Evolutionary conservation across 2,888 invertebrate genomes (phyloP), one percentile per base, ranked within the genome.

Genomic region (Lasioglossum vierecki): DNA sequence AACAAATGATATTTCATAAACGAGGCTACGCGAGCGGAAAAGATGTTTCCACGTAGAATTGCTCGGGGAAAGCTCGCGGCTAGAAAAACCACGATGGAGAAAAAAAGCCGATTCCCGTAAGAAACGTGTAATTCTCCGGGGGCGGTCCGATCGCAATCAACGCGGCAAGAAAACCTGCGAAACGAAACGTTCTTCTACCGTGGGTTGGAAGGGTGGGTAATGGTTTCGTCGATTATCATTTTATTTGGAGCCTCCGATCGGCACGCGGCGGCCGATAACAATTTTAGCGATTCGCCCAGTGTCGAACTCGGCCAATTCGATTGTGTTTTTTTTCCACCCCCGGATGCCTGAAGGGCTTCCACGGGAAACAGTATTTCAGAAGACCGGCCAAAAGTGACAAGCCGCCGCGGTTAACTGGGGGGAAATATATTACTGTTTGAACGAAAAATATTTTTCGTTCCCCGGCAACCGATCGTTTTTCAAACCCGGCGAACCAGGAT

Each of bases 391-490:
- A 39, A 76, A 72, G 30, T 53, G 44, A 81, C 82, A 30, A 30
- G 53, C 22, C 26, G 44, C 68, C 80, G 74, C 41, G 75, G 82
- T 30, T 75, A 41, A 81, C 75, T 41, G 18, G 57, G 60, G 57
- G 57, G 30, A 71, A 82, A 75, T 80, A 35, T 81, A 71, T 35
- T 72, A 66, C 60, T 74, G 77, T 83, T 84, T 77, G 73, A 68
- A 74, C 49, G 84, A 49, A 53, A 81, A 81, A 83, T 81, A 83
- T 83, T 72, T 66, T 35, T 49, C 35, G 41, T 22, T 13, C 35
- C 57, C 15, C 41, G 2, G 71, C n/a, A 46, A 60, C 63, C 15
- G n/a, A 11, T 53, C 35, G 80, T 73, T 44, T 76, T 76, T 53
- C 71, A 15, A 26, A 9, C 39, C 8, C 18, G 22, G 60, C 44